Conservation (phyloP, 2,113 vertebrate genomes). For the Sander vitreus region DNA sequence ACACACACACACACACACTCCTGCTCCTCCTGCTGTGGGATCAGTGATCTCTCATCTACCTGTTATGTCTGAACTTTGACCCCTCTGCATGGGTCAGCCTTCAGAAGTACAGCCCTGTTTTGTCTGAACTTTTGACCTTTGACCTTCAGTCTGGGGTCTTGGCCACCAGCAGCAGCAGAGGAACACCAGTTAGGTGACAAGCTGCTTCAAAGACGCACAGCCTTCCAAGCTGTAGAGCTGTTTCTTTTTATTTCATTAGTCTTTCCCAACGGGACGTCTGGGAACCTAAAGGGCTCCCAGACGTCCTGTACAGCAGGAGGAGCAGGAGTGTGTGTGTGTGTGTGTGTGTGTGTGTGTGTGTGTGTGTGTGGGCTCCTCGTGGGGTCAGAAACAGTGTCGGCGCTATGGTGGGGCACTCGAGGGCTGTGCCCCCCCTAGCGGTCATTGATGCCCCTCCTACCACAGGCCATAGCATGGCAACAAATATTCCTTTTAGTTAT, state of each 20-base stretch:
- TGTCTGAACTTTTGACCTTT: slow-evolving; percentile 50
- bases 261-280: slow-evolving; percentile 7
- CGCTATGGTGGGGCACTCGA: too few relatives aligned
- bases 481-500: too few relatives aligned
- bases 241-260: slow-evolving; percentile 54
- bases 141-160: slow-evolving; percentile 31
- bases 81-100: slow-evolving; percentile 9
- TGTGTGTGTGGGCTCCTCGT: too few relatives aligned
- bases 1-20: neutral
- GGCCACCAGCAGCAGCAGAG: slow-evolving; percentile 38
- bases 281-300: neutral
- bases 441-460: too few relatives aligned
- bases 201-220: slow-evolving; percentile 34
- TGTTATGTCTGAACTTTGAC: slow-evolving; percentile 50
- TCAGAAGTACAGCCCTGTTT: slow-evolving; percentile 56
- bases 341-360: too few relatives aligned
- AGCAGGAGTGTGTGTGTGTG: too few relatives aligned
- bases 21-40: neutral
- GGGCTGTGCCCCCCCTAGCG: too few relatives aligned
- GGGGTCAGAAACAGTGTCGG: too few relatives aligned
- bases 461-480: too few relatives aligned
- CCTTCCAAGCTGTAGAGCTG: slow-evolving; percentile 9
- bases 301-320: too few relatives aligned
- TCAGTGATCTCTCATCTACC: slow-evolving; percentile 4
- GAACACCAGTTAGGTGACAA: slow-evolving; percentile 18